Percentiles rank a stretch among this genome's conserved stretches.
Conservation (phyloP, 2,113 vertebrate species). For the Fulica atra region DNA sequence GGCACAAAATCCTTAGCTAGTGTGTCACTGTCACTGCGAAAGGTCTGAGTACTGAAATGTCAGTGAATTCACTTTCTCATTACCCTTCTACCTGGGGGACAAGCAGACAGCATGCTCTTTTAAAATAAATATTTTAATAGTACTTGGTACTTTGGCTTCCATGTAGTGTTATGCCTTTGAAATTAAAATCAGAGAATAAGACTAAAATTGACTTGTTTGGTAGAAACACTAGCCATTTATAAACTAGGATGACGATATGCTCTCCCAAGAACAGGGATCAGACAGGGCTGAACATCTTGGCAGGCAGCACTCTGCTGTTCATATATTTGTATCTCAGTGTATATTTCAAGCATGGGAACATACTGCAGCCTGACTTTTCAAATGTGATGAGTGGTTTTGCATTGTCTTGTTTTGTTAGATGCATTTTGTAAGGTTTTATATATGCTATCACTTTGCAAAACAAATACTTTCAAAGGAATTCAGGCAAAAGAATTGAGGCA, state of each 20-base stretch:
- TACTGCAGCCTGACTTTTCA: not conserved
- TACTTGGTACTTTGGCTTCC: not conserved
- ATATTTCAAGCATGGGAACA: not conserved
- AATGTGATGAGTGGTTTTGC: not conserved
- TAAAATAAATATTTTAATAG: slow-evolving; percentile 6
- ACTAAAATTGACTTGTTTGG: not conserved
- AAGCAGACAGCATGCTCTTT: not conserved
- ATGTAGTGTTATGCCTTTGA: not conserved
- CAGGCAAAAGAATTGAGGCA: not conserved
- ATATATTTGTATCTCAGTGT: not conserved
- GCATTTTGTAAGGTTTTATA: not conserved
- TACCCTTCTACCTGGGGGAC: not conserved
- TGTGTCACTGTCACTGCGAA: not conserved
- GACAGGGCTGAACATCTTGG: not conserved
- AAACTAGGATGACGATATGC: not conserved
- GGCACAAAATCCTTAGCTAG: not conserved
- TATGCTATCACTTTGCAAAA: not conserved
- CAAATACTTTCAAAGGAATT: not conserved
- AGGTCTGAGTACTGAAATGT: not conserved
- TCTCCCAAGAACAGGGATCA: not conserved
- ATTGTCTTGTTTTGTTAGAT: not conserved
- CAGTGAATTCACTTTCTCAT: not conserved
- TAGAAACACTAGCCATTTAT: not conserved
- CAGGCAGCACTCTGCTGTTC: not conserved
- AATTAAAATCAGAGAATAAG: not conserved